These are phyloP conservation scores for Phengaris arion DNA, from an alignment of 2,888 invertebrate species.

Conservation along the genomic window DNA sequence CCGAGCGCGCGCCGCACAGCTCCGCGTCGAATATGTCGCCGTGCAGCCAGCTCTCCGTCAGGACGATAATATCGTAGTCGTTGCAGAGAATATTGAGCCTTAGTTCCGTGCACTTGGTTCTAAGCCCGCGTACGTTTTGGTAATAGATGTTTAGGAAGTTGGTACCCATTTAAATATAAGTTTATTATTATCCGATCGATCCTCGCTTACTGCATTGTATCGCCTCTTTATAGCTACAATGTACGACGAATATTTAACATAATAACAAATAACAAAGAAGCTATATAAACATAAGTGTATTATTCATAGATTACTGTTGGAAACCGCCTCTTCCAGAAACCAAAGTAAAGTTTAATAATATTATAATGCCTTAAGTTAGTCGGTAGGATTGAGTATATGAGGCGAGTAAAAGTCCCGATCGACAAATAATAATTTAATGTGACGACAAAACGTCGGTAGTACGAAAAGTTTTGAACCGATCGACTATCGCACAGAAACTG, in stretches of 20 bases:
- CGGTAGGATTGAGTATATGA: neutral
- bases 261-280: too few relatives aligned
- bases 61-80: neutral
- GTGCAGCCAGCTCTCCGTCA: neutral
- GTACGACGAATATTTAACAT: too few relatives aligned
- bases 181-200: too few relatives aligned
- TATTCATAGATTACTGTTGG: too few relatives aligned
- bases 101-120: neutral
- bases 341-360: neutral
- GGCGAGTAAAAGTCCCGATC: neutral
- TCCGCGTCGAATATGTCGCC: neutral
- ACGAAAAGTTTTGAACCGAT: neutral
- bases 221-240: too few relatives aligned
- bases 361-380: neutral
- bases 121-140: constrained; percentile 7
- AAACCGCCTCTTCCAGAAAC: too few relatives aligned
- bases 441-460: neutral
- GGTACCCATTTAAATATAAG: too few relatives aligned
- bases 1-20: neutral
- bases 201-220: too few relatives aligned
- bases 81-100: neutral
- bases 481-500: neutral
- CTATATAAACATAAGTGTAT: too few relatives aligned
- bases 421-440: neutral
- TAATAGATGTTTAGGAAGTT: neutral